Evolutionary conservation across 2,888 invertebrate genomes (phyloP).

Genomic region (Abscondita cerata): DNA sequence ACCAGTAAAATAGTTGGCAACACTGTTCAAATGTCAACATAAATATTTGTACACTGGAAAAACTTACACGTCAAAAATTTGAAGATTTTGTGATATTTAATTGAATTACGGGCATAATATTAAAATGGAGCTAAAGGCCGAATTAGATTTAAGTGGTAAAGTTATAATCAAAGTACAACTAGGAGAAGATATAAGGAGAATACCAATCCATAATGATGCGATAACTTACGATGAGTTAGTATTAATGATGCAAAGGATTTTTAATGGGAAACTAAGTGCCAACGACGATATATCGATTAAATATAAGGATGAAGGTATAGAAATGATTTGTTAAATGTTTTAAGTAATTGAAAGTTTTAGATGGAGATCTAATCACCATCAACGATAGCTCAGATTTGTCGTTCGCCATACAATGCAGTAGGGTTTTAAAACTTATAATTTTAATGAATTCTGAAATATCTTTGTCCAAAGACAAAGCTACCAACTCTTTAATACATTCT

Average conservation of each 20-base stretch:
- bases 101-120: background rate
- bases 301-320: conserved; percentile 77
- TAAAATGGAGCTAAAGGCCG: conserved; percentile 26
- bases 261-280: conserved; percentile 66
- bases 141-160: conserved; percentile 60
- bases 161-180: conserved; percentile 66
- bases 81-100: no score
- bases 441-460: conserved; percentile 57
- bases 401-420: conserved; percentile 72
- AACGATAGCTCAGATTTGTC: conserved; percentile 73
- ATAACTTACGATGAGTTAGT: conserved; percentile 74
- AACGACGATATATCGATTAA: conserved; percentile 73
- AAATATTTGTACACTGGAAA: no score
- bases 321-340: no score
- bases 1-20: no score
- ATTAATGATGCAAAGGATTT: conserved; percentile 76
- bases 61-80: no score
- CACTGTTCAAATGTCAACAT: no score
- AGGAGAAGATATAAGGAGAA: conserved; percentile 71
- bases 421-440: conserved; percentile 69
- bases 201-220: conserved; percentile 76
- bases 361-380: conserved; percentile 75
- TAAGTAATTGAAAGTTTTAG: conserved; percentile 55
- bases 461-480: conserved; percentile 43
- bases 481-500: conserved; percentile 45